phyloP scores from a whole-genome alignment of 2,888 invertebrate species.

The Entomobrya multifasciata region DNA sequence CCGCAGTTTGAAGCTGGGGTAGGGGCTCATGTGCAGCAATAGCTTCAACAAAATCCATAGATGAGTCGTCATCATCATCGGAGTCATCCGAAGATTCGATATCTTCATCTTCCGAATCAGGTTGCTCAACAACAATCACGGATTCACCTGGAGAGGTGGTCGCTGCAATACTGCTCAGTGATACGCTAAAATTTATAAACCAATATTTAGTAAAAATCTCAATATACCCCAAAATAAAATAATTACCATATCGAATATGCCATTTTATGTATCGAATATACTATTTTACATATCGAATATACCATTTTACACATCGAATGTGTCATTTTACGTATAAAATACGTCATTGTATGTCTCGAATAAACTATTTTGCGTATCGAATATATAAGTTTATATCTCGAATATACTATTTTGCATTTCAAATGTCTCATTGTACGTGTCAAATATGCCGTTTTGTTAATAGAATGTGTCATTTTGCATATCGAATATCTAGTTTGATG shows the following conservation, averaged over 20 bases:
- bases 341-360: too few species aligned
- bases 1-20: slow-evolving; percentile 5
- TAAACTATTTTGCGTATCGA: slow-evolving; percentile 13
- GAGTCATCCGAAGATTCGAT: too few species aligned
- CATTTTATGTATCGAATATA: too few species aligned
- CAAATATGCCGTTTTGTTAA: too few species aligned
- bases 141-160: slow-evolving; percentile 45
- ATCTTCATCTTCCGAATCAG: slow-evolving; percentile 30
- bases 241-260: slow-evolving; percentile 21
- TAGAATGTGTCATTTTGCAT: too few species aligned
- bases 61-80: slow-evolving; percentile 24
- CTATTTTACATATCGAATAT: too few species aligned
- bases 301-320: too few species aligned
- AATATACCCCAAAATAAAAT: neutral
- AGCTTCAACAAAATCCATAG: slow-evolving; percentile 32
- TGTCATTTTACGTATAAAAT: too few species aligned
- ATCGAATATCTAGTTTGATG: neutral
- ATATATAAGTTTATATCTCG: too few species aligned
- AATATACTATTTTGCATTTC: too few species aligned
- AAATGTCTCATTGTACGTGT: too few species aligned
- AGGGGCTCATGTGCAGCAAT: neutral
- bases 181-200: slow-evolving; percentile 12
- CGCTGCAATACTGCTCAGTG: slow-evolving; percentile 45
- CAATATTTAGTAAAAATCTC: too few species aligned
- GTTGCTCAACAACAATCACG: slow-evolving; percentile 44